These are phyloP conservation scores for Hypsopygia costalis DNA, from an alignment of 2,888 invertebrate genomes.

Conservation along the genomic window DNA sequence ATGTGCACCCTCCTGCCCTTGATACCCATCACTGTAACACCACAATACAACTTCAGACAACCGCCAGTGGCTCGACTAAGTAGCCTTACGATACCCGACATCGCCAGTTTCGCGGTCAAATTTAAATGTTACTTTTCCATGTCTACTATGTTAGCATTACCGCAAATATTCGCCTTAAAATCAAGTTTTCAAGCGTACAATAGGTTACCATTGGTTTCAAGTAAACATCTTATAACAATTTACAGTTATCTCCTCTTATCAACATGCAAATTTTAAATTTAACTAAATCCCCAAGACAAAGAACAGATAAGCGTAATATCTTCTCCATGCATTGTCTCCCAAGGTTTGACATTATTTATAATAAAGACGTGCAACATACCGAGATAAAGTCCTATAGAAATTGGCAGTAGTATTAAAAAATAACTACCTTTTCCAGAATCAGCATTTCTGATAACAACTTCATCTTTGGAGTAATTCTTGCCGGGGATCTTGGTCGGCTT, in stretches of 20 bases:
- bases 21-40: slow-evolving; percentile 97
- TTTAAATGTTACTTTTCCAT: neutral
- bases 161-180: slow-evolving; percentile 10
- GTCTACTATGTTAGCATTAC: slow-evolving; percentile 1
- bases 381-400: slow-evolving; percentile 5
- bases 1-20: slow-evolving; percentile 98
- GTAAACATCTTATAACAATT: slow-evolving; percentile 10
- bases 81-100: neutral
- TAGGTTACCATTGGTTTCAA: neutral
- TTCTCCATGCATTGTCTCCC: slow-evolving; percentile 45
- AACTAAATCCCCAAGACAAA: slow-evolving; percentile 35
- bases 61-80: slow-evolving; percentile 15
- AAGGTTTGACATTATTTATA: slow-evolving; percentile 19
- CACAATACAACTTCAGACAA: slow-evolving; percentile 61
- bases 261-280: slow-evolving; percentile 39
- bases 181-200: slow-evolving; percentile 1
- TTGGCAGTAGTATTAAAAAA: slow-evolving; percentile 1
- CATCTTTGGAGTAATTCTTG: slow-evolving; percentile 96
- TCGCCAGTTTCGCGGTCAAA: neutral
- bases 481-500: slow-evolving; percentile 95
- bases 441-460: slow-evolving; percentile 96
- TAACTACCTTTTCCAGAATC: slow-evolving; percentile 96
- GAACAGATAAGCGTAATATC: slow-evolving; percentile 42
- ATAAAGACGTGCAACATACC: slow-evolving; percentile 17
- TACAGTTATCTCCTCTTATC: slow-evolving; percentile 24